These are phyloP conservation scores for Sardinella longiceps DNA, from an alignment of 2,797 vertebrate genomes.

Conservation along the genomic window DNA sequence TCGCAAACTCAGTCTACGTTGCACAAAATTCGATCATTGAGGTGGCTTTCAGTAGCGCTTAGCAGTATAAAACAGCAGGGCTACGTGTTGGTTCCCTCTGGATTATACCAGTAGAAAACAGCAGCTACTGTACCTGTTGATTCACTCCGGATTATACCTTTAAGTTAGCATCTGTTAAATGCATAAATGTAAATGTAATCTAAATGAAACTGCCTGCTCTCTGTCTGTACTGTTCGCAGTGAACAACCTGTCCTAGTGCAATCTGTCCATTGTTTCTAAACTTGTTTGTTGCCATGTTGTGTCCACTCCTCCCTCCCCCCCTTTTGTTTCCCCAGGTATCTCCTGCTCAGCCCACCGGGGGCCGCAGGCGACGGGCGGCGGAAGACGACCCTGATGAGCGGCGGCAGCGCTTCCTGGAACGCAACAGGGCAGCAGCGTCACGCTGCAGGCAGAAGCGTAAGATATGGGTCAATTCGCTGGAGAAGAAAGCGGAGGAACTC, in stretches of 20 bases:
- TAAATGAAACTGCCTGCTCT: no score
- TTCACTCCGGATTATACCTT: no score
- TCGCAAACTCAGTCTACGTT: no score
- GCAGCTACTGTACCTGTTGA: no score
- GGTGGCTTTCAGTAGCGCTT: no score
- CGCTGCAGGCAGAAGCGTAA: conserved; percentile 97
- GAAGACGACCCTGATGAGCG: conserved; percentile 97
- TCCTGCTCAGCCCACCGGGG: conserved; percentile 94
- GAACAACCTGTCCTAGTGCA: neutral
- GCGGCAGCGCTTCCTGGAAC: conserved; percentile 92
- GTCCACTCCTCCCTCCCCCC: no score
- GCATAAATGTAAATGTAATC: no score
- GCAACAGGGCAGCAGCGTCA: conserved; percentile 93
- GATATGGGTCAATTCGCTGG: conserved; percentile 91
- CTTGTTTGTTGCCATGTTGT: neutral
- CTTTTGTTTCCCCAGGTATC: conserved; percentile 80
- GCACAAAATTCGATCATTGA: no score
- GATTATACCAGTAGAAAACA: no score
- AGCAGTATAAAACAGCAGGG: no score
- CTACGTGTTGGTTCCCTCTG: no score
- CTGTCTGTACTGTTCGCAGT: conserved; percentile 31
- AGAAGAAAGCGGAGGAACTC: conserved; percentile 97
- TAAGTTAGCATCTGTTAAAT: no score
- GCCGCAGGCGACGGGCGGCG: conserved; percentile 83
- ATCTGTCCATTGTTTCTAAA: conserved; percentile 47